These are phyloP conservation scores for Prietella phreatophila DNA, from an alignment of 2,113 vertebrate species.

Conservation along the genomic window DNA sequence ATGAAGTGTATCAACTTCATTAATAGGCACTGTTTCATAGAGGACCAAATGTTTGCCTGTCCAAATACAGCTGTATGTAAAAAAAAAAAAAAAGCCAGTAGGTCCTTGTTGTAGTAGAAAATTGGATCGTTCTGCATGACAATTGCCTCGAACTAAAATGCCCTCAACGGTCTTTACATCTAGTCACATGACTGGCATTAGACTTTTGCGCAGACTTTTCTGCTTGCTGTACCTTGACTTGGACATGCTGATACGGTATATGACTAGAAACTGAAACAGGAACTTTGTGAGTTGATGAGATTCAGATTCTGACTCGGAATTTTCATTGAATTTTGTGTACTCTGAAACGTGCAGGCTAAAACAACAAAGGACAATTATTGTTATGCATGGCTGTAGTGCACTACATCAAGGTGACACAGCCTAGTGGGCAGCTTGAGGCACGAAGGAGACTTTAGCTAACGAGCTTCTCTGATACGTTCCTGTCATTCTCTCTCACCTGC, in stretches of 20 bases:
- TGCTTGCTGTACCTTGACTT: background rate
- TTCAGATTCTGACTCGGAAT: background rate
- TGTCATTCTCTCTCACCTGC: background rate
- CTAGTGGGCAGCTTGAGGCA: background rate
- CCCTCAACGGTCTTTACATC: background rate
- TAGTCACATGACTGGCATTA: background rate
- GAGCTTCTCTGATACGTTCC: background rate
- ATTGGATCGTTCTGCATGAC: background rate
- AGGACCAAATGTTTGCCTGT: no score
- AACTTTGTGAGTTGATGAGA: background rate
- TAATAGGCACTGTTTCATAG: no score
- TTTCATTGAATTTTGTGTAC: background rate
- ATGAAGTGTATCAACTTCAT: no score
- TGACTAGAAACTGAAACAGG: background rate
- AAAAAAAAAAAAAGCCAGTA: no score
- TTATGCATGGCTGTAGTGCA: background rate
- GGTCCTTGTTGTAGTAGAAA: background rate
- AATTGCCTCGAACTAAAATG: background rate
- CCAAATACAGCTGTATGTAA: no score
- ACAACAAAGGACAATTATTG: background rate
- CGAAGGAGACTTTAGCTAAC: background rate
- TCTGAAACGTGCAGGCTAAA: background rate
- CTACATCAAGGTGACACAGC: conserved; percentile 2
- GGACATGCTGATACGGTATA: background rate
- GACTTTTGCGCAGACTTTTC: background rate